Evolutionary conservation across 1,140 invertebrate species (phyloP).

Genomic region (Mycetomoellerius zeteki): DNA sequence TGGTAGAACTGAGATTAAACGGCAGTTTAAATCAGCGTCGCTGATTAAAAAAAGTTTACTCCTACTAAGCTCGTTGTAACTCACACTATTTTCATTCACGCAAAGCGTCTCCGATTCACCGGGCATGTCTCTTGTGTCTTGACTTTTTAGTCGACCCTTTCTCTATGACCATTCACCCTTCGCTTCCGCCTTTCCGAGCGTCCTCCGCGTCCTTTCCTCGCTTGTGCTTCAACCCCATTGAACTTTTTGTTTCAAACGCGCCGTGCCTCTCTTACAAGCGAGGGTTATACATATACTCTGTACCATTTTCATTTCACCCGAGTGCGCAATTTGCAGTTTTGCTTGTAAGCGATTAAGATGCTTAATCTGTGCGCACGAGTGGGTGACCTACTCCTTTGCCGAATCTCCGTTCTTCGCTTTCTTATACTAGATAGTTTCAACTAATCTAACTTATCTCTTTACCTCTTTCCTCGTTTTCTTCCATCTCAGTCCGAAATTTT

Average conservation of each 20-base stretch:
- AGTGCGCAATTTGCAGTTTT: slow-evolving; percentile 80
- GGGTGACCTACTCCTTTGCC: slow-evolving; percentile 13
- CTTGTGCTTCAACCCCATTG: slow-evolving; percentile 16
- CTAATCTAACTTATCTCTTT: slow-evolving; percentile 30
- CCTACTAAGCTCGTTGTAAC: not conserved
- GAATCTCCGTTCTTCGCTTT: slow-evolving; percentile 23
- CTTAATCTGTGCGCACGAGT: slow-evolving; percentile 73
- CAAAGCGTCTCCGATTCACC: slow-evolving; percentile 42
- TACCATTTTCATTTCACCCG: slow-evolving; percentile 77
- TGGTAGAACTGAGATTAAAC: slow-evolving; percentile 44
- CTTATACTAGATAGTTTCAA: slow-evolving; percentile 27
- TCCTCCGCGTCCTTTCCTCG: not conserved
- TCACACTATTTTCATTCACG: slow-evolving; percentile 15
- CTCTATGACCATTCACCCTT: slow-evolving; percentile 42
- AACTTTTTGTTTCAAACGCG: slow-evolving; percentile 60
- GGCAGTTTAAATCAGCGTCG: not conserved
- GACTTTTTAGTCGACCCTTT: slow-evolving; percentile 58
- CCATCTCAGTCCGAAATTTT: slow-evolving; percentile 6
- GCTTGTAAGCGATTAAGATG: slow-evolving; percentile 78
- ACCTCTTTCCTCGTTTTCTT: not conserved
- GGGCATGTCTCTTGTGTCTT: slow-evolving; percentile 68
- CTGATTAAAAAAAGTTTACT: slow-evolving; percentile 40
- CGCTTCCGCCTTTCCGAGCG: not conserved
- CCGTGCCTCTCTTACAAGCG: slow-evolving; percentile 57
- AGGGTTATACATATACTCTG: slow-evolving; percentile 48